These are phyloP conservation scores for Eretmochelys imbricata DNA, from an alignment of 2,113 vertebrate species.

Conservation along the genomic window DNA sequence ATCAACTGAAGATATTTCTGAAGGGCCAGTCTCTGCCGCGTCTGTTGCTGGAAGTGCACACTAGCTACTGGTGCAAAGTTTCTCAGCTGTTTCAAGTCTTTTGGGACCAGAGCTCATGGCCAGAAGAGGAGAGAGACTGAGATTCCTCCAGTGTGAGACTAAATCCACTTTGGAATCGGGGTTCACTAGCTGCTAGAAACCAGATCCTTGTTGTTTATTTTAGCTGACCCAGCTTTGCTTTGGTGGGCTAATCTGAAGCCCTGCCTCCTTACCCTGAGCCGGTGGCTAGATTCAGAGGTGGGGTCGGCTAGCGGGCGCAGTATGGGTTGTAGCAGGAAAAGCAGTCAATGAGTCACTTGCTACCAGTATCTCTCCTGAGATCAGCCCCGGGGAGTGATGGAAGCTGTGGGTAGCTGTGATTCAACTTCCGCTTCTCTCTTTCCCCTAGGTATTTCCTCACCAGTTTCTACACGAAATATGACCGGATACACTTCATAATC, in stretches of 20 bases:
- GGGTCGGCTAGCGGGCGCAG: not conserved
- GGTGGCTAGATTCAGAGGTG: not conserved
- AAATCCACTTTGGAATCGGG: not conserved
- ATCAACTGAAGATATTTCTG: not conserved
- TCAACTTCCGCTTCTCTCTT: not conserved
- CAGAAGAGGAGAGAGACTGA: not conserved
- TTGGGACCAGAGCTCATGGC: not conserved
- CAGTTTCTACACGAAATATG: slow-evolving; percentile 88
- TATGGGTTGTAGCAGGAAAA: no score
- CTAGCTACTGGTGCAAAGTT: not conserved
- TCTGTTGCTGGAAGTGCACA: not conserved
- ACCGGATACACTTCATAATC: slow-evolving; percentile 83
- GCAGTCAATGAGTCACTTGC: not conserved
- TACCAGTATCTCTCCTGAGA: not conserved
- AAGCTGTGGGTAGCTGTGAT: not conserved
- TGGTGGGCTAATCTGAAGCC: not conserved
- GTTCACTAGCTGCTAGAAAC: not conserved
- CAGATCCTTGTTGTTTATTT: not conserved
- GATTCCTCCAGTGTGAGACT: not conserved
- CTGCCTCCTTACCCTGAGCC: not conserved
- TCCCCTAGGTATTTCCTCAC: slow-evolving; percentile 83
- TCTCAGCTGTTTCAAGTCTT: not conserved
- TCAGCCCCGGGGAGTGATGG: not conserved
- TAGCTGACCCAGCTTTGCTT: not conserved
- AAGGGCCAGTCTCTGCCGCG: not conserved